Conservation (phyloP, 2,113 vertebrate genomes). For the Brienomyrus longianalis region DNA sequence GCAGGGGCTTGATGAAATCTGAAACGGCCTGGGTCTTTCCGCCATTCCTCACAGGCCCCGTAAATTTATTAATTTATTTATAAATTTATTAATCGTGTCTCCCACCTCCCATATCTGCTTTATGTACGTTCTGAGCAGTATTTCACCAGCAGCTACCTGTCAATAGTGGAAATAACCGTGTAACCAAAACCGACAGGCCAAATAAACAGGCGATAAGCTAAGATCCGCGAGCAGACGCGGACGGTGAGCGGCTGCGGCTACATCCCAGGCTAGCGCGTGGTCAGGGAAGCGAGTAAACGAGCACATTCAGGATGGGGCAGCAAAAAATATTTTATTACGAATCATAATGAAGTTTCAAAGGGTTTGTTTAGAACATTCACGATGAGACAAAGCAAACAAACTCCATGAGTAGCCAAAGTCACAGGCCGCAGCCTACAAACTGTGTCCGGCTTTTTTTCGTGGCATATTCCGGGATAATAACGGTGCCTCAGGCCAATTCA, state of each 20-base stretch:
- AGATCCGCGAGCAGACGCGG: background rate
- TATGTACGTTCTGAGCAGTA: constrained; percentile 66
- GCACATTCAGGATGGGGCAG: background rate
- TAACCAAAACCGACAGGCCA: constrained; percentile 53
- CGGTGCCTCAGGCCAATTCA: background rate
- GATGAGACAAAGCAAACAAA: background rate
- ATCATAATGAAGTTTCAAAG: background rate
- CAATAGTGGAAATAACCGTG: constrained; percentile 74
- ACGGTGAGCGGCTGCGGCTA: background rate
- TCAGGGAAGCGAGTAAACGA: background rate
- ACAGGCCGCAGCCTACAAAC: background rate
- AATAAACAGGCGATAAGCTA: constrained; percentile 38
- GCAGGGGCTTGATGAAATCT: constrained; percentile 77
- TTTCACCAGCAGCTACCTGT: constrained; percentile 76
- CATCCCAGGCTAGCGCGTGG: background rate
- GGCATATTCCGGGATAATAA: background rate
- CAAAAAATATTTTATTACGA: background rate
- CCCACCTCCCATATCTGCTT: constrained; percentile 59
- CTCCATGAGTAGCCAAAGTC: background rate
- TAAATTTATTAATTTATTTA: constrained; percentile 33
- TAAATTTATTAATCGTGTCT: constrained; percentile 60
- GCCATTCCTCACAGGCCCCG: constrained; percentile 48
- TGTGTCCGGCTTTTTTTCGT: background rate
- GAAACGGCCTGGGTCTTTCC: constrained; percentile 52
- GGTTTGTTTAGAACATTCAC: background rate